Evolutionary conservation across 2,888 invertebrate species (phyloP), one percentile per base, ranked within the genome.

Genomic region (Nematopogon swammerdamellus): DNA sequence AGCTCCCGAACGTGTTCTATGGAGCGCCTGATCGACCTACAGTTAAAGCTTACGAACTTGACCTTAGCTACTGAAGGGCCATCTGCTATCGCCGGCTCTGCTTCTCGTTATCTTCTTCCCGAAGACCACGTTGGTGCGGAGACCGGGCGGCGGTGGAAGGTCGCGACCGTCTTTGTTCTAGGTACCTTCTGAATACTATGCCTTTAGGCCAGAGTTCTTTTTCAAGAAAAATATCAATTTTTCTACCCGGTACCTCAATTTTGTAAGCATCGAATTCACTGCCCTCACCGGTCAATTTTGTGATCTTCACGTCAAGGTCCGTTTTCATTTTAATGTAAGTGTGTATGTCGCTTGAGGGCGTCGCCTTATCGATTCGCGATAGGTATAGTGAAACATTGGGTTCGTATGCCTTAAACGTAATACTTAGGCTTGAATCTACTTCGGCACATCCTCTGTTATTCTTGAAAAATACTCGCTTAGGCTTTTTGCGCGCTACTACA

Each of bases 201-300:
- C 46, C 49, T 3, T 46, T 17, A 11, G 49, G 49, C 49, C 49
- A 49, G 16, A 49, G 19, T 29, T 17, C 16, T 5, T n/a, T 36
- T 14, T 46, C 25, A 36, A 17, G 19, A 46, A 46, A 46, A 19
- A 18, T 8, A 14, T 10, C n/a, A 4, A 45, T 11, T 45, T 49
- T 17, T n/a, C 29, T 25, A 18, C 25, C 3, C 3, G 49, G 49
- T 45, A 49, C 19, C 20, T 29, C 29, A 8, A 49, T 14, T 30
- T 45, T 49, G 29, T 30, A 49, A 2, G 49, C 44, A 8, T 42
- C 11, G 14, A 18, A 18, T 19, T 18, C 18, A 36, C n/a, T 36
- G 14, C n/a, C 14, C 4, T 36, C 4, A 36, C 25, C 25, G 25
- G 25, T 25, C 25, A 25, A 25, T 25, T 25, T 25, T 25, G 25